Evolutionary conservation across 2,888 invertebrate species (phyloP).

Genomic region (Ectropis crepuscularia): DNA sequence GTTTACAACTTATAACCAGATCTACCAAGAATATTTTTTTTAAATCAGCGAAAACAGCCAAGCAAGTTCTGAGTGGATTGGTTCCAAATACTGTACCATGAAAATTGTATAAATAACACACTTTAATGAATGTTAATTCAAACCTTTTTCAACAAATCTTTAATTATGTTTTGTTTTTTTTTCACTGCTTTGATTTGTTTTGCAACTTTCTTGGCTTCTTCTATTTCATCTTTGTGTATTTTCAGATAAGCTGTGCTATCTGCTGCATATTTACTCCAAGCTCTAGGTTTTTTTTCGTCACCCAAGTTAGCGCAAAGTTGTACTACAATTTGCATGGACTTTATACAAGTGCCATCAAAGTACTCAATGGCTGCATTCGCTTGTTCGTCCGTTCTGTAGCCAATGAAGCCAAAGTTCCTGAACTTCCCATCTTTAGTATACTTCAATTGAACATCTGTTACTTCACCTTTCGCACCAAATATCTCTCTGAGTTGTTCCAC

Average conservation of each 20-base stretch:
- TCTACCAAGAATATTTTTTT: too few relatives aligned
- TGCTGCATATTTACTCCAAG: conserved; percentile 96
- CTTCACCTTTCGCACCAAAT: conserved; percentile 92
- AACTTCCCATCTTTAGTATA: conserved; percentile 96
- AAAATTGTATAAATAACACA: too few relatives aligned
- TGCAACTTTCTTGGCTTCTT: conserved; percentile 49
- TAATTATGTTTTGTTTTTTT: conserved; percentile 83
- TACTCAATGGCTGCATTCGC: conserved; percentile 90
- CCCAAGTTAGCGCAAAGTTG: conserved; percentile 89
- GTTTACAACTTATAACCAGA: too few relatives aligned
- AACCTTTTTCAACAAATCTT: conserved; percentile 88
- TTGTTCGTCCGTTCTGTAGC: conserved; percentile 92
- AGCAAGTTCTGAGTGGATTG: too few relatives aligned
- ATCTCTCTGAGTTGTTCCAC: conserved; percentile 90
- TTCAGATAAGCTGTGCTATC: conserved; percentile 89
- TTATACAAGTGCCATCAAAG: conserved; percentile 94
- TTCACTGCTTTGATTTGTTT: conserved; percentile 65
- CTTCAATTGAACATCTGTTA: conserved; percentile 97
- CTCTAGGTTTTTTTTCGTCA: conserved; percentile 90
- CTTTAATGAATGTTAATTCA: conserved; percentile 6
- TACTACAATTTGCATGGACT: conserved; percentile 92
- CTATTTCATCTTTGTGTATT: conserved; percentile 69
- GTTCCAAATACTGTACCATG: too few relatives aligned
- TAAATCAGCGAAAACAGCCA: too few relatives aligned
- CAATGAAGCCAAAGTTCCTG: conserved; percentile 96